Base-by-base conservation (phyloP, 2,888 invertebrate genomes). In the Palloptera scutellata region DNA sequence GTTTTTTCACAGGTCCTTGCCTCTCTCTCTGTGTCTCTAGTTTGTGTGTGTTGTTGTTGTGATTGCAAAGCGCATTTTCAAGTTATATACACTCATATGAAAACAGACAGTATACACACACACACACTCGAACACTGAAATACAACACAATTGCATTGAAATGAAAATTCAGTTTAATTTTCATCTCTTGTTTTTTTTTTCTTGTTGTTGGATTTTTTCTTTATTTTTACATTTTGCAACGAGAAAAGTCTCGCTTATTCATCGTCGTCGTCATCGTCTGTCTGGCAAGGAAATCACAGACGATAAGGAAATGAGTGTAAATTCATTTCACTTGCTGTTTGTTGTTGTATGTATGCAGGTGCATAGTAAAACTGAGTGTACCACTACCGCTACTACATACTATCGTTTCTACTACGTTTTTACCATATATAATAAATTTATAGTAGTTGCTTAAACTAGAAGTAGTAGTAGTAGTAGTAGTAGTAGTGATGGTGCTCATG, bases 301-400 rank as follows among this genome's bases (percentile, higher is more conserved):
- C 79, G 80, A 80, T 80, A 80, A 79, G 79, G 79, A 79, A 79
- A 79, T 79, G 79, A 79, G 79, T 30, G 78, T 78, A 80, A 79
- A 79, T 80, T 80, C 80, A 78, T 79, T 80, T 79, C 20, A 45
- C 53, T 51, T n/a, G 20, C 13, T 52, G 53, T 11, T 60, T 52
- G 45, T 59, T 19, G 45, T 43, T 17, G 59, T 45, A 40, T n/a
- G 48, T 48, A 1, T 43, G 45, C 10, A 43, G 1, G 45, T 1
- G 10, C 11, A 43, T 43, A 48, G 48, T 48, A 48, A 48, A n/a
- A 48, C 13, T 12, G 11, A 15, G 12, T 15, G 48, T 48, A 48
- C 5, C 48, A 15, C 15, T 48, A 48, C 48, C 45, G 45, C 13
- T 43, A 13, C 10, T 43, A 12, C 45, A 12, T 12, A 48, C 15